Percentiles rank a stretch among this genome's conserved stretches.
Evolutionary conservation across 2,888 invertebrate genomes (phyloP).

Genomic region (Dolichomitus sp.): DNA sequence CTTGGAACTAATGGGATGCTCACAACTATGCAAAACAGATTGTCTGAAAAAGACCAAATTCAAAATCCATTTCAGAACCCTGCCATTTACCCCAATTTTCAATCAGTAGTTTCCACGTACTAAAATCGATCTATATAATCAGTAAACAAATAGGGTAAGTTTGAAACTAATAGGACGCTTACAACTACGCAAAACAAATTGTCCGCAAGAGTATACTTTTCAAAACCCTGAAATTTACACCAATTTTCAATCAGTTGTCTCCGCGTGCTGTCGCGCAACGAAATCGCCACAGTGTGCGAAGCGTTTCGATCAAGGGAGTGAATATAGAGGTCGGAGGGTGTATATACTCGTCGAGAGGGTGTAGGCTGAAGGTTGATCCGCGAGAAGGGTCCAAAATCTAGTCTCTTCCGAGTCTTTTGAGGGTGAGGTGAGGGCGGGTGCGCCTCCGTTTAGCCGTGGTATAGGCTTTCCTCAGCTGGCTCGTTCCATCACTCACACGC

Average conservation of each 20-base stretch:
- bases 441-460: constrained; percentile 66
- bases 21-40: too few species aligned
- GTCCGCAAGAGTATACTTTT: not conserved
- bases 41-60: too few species aligned
- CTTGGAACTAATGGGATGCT: too few species aligned
- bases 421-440: constrained; percentile 54
- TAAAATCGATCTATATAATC: too few species aligned
- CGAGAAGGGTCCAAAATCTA: constrained; percentile 29
- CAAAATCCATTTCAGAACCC: too few species aligned
- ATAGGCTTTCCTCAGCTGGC: constrained; percentile 83
- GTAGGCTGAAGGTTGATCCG: constrained; percentile 2
- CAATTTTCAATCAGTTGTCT: constrained; percentile 18
- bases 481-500: constrained; percentile 86
- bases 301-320: not conserved
- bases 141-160: too few species aligned
- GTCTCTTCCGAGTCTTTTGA: constrained; percentile 5
- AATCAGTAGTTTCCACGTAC: too few species aligned
- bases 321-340: not conserved
- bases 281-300: not conserved
- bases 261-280: not conserved
- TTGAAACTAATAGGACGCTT: not conserved
- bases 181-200: not conserved
- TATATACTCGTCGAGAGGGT: constrained; percentile 3
- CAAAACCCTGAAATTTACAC: not conserved
- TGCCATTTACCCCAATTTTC: too few species aligned